Base-by-base conservation (phyloP, 2,797 vertebrate genomes). In the Xenopus petersii region DNA sequence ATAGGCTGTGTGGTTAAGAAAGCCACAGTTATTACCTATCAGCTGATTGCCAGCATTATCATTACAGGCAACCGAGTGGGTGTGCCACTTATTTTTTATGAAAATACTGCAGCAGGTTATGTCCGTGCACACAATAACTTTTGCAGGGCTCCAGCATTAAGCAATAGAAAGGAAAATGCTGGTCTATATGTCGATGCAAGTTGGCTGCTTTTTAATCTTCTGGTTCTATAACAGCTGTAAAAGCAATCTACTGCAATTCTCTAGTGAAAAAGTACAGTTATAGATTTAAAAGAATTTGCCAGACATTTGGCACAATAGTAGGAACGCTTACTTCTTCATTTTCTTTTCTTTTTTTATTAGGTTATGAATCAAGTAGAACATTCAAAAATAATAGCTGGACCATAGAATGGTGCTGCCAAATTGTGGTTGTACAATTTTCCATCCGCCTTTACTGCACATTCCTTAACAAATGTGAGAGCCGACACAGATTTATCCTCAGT, bases 141-240 rank as follows among this genome's bases (percentile, higher is more conserved):
- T 63, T 15, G 30, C 61, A 36, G 61, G 26, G 30, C 8, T 56
- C 16, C 54, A 56, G 54, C 54, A 12, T 16, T 56, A 10, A 56
- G 13, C 12, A 56, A 33, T 33, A 36, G 16, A 26, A 63, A 5
- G 30, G 61, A 63, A 63, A 63, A 63, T 33, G 13, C 26, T 36
- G 12, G 10, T 33, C 6, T 63, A 84, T 82, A 86, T 84, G 83
- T 81, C 87, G 87, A 85, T 81, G 82, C 80, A 81, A 76, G 80
- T 85, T 80, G 8, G 77, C 84, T 90, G 85, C 88, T 89, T 88
- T 84, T 87, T 84, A 67, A 80, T 85, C 47, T 83, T 83, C 86
- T 90, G 84, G 84, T 79, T 86, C 83, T 84, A 30, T 80, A 88
- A 78, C 86, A 89, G 88, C 89, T 91, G 88, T 87, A 80, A 88